phyloP scores from a whole-genome alignment of 2,113 vertebrate genomes.

The Eurypyga helias region DNA sequence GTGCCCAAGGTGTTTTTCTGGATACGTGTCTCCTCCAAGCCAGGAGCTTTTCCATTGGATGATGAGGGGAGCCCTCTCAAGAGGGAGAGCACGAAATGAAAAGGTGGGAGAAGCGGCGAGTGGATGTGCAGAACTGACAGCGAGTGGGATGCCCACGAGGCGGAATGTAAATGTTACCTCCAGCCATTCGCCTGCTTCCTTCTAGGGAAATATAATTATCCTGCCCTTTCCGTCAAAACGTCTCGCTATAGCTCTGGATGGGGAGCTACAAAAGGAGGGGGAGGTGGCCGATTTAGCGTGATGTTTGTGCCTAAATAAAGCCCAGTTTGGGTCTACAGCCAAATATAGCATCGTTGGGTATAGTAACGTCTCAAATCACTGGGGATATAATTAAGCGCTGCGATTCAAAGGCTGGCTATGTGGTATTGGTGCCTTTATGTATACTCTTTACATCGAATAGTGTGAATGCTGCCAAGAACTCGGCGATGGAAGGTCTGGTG shows the following conservation, averaged over 20 bases:
- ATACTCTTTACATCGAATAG: neutral
- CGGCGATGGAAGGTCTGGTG: neutral
- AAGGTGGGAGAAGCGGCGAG: neutral
- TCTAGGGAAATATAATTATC: constrained; percentile 8
- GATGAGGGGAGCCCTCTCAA: neutral
- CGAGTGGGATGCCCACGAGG: neutral
- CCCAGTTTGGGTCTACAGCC: neutral
- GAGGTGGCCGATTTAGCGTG: neutral
- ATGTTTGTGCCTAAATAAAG: neutral
- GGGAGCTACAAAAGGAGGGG: neutral
- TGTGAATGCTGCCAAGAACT: neutral
- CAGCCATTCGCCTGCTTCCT: constrained; percentile 4
- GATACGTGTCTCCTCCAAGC: neutral
- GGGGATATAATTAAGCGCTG: constrained; percentile 1
- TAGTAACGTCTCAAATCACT: neutral
- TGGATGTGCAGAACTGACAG: neutral
- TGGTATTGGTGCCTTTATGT: constrained; percentile 13
- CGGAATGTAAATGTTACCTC: constrained; percentile 20
- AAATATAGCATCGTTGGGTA: neutral
- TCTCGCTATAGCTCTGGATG: neutral
- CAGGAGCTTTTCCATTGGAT: neutral
- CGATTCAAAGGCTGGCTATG: constrained; percentile 1
- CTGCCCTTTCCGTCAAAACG: neutral
- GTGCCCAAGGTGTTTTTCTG: neutral
- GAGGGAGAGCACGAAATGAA: neutral